Evolutionary conservation across 2,797 vertebrate species (phyloP), one percentile per base, ranked within the genome.

Genomic region (Pantherophis vulpinus): DNA sequence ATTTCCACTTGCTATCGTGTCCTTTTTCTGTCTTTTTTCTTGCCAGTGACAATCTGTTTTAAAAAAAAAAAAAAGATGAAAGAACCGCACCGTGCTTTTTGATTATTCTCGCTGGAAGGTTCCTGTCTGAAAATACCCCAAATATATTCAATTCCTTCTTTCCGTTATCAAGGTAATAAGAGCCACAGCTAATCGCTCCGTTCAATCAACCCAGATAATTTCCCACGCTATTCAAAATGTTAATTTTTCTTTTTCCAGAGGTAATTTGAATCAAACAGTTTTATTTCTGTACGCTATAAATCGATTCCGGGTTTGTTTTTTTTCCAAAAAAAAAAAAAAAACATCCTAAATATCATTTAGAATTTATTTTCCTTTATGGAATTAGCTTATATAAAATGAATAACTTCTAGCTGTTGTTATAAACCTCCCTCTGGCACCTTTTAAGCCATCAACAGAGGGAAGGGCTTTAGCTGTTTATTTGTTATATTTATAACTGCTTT

Each of bases 231-330:
- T 74, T 88, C 20, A 42, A 59, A 93, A 70, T 32, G 61, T 87
- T 88, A 88, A 87, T 93, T 87, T 74, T 90, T 87, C 42, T 51
- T 47, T 6, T 0, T 2, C 27, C 54, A n/a, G 51, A 91, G 61
- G 89, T 90, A 74, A 63, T 87, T 87, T 93, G 74, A 89, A 93
- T 87, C 87, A 90, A 93, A 93, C 25, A 18, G 74, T 90, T 88
- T 61, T 86, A 37, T 87, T 79, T 86, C 37, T 37, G 42, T 88
- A 70, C 42, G 54, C 74, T 93, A 74, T 87, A 90, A 87, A 86
- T 74, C 42, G 47, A 27, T 93, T 87, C 79, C 47, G 6, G 47
- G 47, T 1, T 47, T 20, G 16, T 7, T 87, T 74, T 70, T 37
- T 16, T 1, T 1, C 47, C 47, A 8, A 51, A 8, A 70, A 70